Percentiles rank a stretch among this genome's conserved stretches.
Conservation (phyloP, 2,888 invertebrate species). For the Dasypolia templi region DNA sequence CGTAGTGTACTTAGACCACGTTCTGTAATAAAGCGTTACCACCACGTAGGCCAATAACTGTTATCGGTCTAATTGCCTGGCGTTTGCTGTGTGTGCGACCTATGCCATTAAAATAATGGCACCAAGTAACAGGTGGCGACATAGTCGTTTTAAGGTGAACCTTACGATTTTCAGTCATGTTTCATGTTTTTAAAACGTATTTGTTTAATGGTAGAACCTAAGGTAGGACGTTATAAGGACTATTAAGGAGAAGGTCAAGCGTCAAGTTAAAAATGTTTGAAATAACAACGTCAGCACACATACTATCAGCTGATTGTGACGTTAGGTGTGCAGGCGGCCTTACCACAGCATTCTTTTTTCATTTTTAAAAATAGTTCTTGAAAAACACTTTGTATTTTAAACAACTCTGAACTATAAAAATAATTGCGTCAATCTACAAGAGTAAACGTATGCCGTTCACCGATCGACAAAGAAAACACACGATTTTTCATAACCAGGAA, state of each 20-base stretch:
- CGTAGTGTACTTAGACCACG: conserved; percentile 22
- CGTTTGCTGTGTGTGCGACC: conserved; percentile 35
- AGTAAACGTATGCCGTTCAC: conserved; percentile 10
- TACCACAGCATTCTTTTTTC: neutral
- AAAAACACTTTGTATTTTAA: neutral
- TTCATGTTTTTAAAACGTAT: neutral
- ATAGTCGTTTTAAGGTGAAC: conserved; percentile 15
- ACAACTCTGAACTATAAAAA: conserved; percentile 7
- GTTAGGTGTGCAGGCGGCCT: neutral
- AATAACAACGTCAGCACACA: neutral
- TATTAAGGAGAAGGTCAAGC: too few relatives aligned
- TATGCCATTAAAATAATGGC: conserved; percentile 19
- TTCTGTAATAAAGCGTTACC: conserved; percentile 58
- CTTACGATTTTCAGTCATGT: neutral
- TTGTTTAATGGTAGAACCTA: neutral
- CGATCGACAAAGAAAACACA: conserved; percentile 16
- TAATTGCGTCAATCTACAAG: conserved; percentile 12
- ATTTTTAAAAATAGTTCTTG: neutral
- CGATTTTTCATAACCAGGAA: conserved; percentile 32
- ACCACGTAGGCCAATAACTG: conserved; percentile 40
- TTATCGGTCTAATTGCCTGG: conserved; percentile 41
- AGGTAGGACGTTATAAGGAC: neutral
- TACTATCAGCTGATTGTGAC: neutral
- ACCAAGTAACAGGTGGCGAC: conserved; percentile 64
- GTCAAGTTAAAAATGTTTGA: neutral